phyloP scores from a whole-genome alignment of 2,888 invertebrate genomes.

The Drosophila kokeensis region DNA sequence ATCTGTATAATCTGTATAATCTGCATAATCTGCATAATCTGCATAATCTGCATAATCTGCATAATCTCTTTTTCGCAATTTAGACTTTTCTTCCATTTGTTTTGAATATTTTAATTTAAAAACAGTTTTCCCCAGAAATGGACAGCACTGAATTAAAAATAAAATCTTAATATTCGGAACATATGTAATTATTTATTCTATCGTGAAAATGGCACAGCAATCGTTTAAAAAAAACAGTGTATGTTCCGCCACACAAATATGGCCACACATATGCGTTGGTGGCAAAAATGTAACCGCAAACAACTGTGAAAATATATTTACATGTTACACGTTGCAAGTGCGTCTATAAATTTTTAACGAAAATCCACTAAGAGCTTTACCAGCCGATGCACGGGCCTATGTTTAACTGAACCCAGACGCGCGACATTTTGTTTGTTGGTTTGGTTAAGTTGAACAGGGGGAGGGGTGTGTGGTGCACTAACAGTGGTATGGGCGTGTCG shows the following conservation, averaged over 20 bases:
- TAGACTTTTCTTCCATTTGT: not conserved
- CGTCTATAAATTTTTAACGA: conserved; percentile 67
- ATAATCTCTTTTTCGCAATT: not conserved
- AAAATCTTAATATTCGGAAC: not conserved
- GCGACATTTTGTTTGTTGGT: conserved; percentile 19
- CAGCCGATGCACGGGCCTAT: conserved; percentile 27
- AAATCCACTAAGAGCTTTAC: conserved; percentile 68
- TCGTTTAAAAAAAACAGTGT: conserved; percentile 8
- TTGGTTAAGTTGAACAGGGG: conserved; percentile 11
- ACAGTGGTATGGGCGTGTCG: not conserved
- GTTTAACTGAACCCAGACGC: conserved; percentile 22
- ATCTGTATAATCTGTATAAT: too few relatives aligned
- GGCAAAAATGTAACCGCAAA: conserved; percentile 50
- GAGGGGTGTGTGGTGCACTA: not conserved
- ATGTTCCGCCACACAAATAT: not conserved
- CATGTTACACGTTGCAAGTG: conserved; percentile 2
- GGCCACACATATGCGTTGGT: conserved; percentile 16
- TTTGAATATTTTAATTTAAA: not conserved
- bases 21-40: too few relatives aligned
- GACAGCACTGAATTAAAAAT: not conserved
- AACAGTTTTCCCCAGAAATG: not conserved
- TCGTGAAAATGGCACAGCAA: conserved; percentile 6
- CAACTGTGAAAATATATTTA: conserved; percentile 43
- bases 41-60: too few relatives aligned
- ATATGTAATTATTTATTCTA: conserved; percentile 3